These are phyloP conservation scores for Sibirionetta formosa DNA, from an alignment of 2,797 vertebrate genomes.

Conservation along the genomic window DNA sequence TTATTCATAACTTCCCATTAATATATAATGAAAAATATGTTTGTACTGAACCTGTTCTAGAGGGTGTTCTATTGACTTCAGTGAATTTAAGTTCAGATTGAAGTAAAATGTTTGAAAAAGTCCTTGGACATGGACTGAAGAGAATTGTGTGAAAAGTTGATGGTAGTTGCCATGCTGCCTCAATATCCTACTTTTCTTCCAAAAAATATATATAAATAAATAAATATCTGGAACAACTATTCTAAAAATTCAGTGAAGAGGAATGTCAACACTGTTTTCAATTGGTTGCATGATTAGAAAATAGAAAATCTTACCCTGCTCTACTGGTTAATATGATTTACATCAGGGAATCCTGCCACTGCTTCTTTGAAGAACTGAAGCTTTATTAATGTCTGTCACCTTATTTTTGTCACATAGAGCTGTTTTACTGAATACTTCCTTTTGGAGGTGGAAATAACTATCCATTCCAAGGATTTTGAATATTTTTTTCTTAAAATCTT, in stretches of 20 bases:
- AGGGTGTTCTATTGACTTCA: neutral
- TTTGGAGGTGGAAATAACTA: neutral
- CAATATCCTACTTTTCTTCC: neutral
- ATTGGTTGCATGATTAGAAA: neutral
- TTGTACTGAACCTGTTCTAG: neutral
- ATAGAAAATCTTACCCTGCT: neutral
- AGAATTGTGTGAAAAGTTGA: neutral
- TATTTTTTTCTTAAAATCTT: neutral
- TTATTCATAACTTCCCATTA: neutral
- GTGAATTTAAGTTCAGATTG: neutral
- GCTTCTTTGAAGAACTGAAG: neutral
- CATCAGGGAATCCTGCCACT: neutral
- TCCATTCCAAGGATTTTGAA: neutral
- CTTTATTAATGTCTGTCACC: neutral
- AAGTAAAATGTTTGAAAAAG: neutral
- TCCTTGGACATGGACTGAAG: neutral
- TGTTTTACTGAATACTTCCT: neutral
- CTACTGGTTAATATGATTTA: neutral
- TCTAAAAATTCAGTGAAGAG: neutral
- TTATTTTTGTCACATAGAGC: neutral
- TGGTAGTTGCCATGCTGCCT: neutral
- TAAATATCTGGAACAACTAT: neutral
- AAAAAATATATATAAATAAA: neutral
- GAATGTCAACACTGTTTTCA: neutral
- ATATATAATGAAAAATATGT: neutral